These are phyloP conservation scores for Mylabris sibirica DNA, from an alignment of 2,888 invertebrate species.

Conservation along the genomic window DNA sequence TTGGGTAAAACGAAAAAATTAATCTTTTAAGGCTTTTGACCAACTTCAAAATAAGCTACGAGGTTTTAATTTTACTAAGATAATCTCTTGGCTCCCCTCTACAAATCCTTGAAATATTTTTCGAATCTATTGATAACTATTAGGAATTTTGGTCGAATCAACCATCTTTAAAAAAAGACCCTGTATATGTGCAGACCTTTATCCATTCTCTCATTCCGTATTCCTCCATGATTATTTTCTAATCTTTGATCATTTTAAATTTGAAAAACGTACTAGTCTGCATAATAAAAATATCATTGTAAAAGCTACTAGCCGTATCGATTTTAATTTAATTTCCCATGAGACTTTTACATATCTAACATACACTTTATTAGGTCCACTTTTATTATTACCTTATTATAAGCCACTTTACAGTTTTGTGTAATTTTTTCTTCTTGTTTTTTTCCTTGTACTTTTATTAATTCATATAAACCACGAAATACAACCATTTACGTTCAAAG, in stretches of 20 bases:
- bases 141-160: too few relatives aligned
- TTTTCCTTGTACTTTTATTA: neutral
- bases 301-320: neutral
- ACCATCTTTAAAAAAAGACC: too few relatives aligned
- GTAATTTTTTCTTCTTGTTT: neutral
- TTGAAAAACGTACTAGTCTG: neutral
- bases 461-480: conserved; percentile 24
- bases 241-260: conserved; percentile 12
- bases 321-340: conserved; percentile 10
- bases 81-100: too few relatives aligned
- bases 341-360: neutral
- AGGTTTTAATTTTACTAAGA: too few relatives aligned
- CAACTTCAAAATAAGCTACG: too few relatives aligned
- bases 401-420: conserved; percentile 18
- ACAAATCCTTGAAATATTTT: too few relatives aligned
- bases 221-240: conserved; percentile 6
- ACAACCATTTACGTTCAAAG: conserved; percentile 20
- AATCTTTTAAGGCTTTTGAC: too few relatives aligned
- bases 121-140: too few relatives aligned
- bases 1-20: too few relatives aligned
- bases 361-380: conserved; percentile 4
- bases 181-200: too few relatives aligned
- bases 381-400: conserved; percentile 28
- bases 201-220: neutral
- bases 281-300: conserved; percentile 9